Base-by-base conservation (phyloP, 2,113 vertebrate species). In the Panthera uncia region DNA sequence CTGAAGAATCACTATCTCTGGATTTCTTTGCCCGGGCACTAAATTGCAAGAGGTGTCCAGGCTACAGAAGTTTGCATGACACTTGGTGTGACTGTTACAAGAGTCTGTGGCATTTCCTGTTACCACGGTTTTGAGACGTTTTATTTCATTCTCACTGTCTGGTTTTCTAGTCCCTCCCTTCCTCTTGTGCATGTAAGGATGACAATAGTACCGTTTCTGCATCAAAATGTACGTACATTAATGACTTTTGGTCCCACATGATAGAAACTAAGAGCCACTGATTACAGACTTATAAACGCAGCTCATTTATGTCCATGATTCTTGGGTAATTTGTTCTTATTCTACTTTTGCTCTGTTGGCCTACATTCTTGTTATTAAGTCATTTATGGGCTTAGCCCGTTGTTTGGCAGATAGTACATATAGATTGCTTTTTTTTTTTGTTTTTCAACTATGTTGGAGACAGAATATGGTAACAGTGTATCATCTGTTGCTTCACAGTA, bases 1-100 rank as follows among this genome's bases (percentile, higher is more conserved):
- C 41, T 89, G 23, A 97, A 82, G 91, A 89, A 65, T 69, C 89
- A 71, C 36, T 82, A 15, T 55, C 80, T 38, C 55, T 84, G 96
- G 48, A 79, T 74, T 89, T 97, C 52, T 85, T 16, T 84, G 88
- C 29, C 45, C 78, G 9, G 38, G 27, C 27, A 71, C 41, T 87
- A 52, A 36, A 92, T 48, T 52, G 45, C 79, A 91, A 57, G 68
- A 79, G 27, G n/a, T 71, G 23, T 50, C 79, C 25, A 27, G 6
- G 48, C 23, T 69, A 48, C 81, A 21, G 38, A 55, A 61, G 86
- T 89, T 45, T 94, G 81, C 16, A 13, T 85, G 82, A 79, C 48
- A 65, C 21, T 45, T 95, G 71, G 31, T 82, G 21, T 25, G 61
- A 73, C 18, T 92, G 0, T 95, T 86, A 29, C 29, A 33, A 84